phyloP scores from a whole-genome alignment of 2,888 invertebrate genomes.

The Copidosoma aretas region DNA sequence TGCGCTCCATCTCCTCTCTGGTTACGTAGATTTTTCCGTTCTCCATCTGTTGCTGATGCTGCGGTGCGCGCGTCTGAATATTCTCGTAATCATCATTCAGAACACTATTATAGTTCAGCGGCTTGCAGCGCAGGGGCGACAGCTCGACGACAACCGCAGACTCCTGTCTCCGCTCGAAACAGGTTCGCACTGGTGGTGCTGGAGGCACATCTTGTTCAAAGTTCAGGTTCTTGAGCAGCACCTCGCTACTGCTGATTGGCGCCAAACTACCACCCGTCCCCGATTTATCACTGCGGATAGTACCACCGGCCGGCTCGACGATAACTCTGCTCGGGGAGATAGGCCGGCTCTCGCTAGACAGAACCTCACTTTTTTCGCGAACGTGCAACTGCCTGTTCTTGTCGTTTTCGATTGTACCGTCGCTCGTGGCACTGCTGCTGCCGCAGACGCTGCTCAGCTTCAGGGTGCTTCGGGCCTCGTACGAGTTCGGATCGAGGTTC shows the following conservation, averaged over 20 bases:
- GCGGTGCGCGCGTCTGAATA: slow-evolving; percentile 38
- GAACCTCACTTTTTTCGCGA: too few relatives aligned
- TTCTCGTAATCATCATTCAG: slow-evolving; percentile 53
- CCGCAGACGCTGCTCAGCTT: slow-evolving; percentile 40
- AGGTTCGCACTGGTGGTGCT: slow-evolving; percentile 25
- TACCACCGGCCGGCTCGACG: too few relatives aligned
- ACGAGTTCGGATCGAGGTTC: slow-evolving; percentile 34
- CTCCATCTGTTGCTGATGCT: slow-evolving; percentile 40
- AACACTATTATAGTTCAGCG: slow-evolving; percentile 52
- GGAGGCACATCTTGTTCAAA: slow-evolving; percentile 49
- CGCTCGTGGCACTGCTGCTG: slow-evolving; percentile 14
- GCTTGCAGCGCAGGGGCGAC: slow-evolving; percentile 38
- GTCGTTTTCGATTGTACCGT: slow-evolving; percentile 1
- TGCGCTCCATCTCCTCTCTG: slow-evolving; percentile 55
- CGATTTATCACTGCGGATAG: too few relatives aligned
- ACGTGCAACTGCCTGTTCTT: too few relatives aligned
- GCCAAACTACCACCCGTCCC: background rate
- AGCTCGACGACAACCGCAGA: slow-evolving; percentile 17
- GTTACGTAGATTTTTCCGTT: slow-evolving; percentile 51
- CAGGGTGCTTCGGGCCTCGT: slow-evolving; percentile 46
- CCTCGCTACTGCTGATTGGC: slow-evolving; percentile 37
- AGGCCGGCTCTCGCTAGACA: too few relatives aligned
- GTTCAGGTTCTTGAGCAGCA: slow-evolving; percentile 51
- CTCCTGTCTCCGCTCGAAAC: slow-evolving; percentile 20
- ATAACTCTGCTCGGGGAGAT: too few relatives aligned